These are phyloP conservation scores for Eonycteris spelaea DNA, from an alignment of 2,113 vertebrate genomes.

Conservation along the genomic window DNA sequence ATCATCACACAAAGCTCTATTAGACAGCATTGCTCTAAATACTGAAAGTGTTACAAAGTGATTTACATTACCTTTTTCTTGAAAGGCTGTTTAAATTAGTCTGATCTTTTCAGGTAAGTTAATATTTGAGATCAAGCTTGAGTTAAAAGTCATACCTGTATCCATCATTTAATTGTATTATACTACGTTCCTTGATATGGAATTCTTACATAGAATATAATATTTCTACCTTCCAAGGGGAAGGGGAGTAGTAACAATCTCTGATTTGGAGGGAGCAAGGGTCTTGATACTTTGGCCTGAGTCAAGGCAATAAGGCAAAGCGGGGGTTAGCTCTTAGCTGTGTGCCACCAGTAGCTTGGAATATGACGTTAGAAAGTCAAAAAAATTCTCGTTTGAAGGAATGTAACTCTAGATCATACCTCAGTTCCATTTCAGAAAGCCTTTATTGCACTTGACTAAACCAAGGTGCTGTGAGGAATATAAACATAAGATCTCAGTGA, in stretches of 20 bases:
- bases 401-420: neutral
- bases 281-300: neutral
- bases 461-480: neutral
- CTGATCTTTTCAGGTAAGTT: conserved; percentile 3
- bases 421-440: neutral
- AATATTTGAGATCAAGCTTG: conserved; percentile 18
- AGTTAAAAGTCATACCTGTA: neutral
- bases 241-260: neutral
- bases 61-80: neutral
- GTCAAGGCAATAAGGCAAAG: neutral
- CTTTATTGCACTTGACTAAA: neutral
- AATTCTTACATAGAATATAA: neutral
- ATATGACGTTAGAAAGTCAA: neutral
- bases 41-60: neutral
- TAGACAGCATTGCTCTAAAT: neutral
- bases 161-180: neutral
- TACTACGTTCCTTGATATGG: neutral
- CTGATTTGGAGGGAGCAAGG: neutral
- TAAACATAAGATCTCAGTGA: neutral
- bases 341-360: neutral
- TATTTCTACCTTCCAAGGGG: neutral
- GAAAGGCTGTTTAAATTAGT: neutral
- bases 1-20: neutral
- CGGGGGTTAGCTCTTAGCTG: neutral
- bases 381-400: neutral